A percentile compares a stretch with the other conserved stretches of the same genome.
Evolutionary conservation across 2,888 invertebrate genomes (phyloP).

Genomic region (Poecilus cupreus): DNA sequence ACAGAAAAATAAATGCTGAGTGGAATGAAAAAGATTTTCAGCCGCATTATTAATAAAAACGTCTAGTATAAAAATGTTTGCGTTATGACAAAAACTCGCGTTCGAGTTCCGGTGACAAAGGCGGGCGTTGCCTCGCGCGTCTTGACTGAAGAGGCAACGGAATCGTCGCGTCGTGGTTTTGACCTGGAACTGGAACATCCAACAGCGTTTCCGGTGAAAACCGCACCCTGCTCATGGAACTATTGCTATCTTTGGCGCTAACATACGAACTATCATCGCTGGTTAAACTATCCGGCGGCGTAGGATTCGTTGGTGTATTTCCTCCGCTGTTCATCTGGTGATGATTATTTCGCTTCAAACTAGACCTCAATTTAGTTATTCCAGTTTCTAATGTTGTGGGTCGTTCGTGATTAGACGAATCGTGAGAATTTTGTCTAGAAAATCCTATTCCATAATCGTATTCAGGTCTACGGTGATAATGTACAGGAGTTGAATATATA

Average conservation of each 20-base stretch:
- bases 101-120: constrained; percentile 75
- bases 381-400: constrained; percentile 79
- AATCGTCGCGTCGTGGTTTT: constrained; percentile 75
- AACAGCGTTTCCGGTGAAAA: constrained; percentile 86
- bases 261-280: constrained; percentile 93
- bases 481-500: constrained; percentile 72
- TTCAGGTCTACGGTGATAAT: constrained; percentile 72
- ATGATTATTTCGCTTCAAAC: constrained; percentile 83
- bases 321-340: constrained; percentile 77
- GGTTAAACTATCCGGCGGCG: constrained; percentile 89
- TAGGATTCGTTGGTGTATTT: constrained; percentile 86
- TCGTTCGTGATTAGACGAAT: constrained; percentile 75
- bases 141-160: constrained; percentile 74
- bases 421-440: constrained; percentile 74
- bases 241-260: constrained; percentile 86
- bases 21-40: constrained; percentile 27
- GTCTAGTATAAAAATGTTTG: constrained; percentile 29
- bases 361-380: constrained; percentile 83
- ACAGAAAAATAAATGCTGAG: constrained; percentile 23
- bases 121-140: constrained; percentile 72
- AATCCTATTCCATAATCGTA: constrained; percentile 68
- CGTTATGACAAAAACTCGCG: constrained; percentile 76
- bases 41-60: constrained; percentile 37
- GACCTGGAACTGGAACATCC: constrained; percentile 76
- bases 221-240: constrained; percentile 83